Base-by-base conservation (phyloP, 2,888 invertebrate genomes). In the Drosophila paracracens region DNA sequence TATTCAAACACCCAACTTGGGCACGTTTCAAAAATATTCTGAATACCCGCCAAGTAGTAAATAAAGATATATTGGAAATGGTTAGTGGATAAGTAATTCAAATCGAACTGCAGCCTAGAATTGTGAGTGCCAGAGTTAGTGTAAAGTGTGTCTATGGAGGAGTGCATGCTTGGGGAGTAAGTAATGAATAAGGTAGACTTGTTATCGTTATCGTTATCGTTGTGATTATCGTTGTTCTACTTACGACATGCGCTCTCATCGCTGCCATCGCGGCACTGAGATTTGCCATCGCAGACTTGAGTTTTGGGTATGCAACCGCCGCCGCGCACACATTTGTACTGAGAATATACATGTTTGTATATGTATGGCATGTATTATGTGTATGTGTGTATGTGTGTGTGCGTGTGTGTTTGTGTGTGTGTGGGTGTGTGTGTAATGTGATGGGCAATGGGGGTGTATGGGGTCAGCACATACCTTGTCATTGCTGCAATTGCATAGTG, bases 181-280 rank as follows among this genome's bases (percentile, higher is more conserved):
- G 46, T 33, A 18, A 7, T 69, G 69, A 58, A 8, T 57, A 48
- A 63, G 53, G 36, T 43, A 33, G 53, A 54, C 18, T 57, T 21
- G 21, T 46, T 46, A 21, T 36, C 48, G 31, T 31, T 29, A 13
- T 21, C 21, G 13, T 4, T 21, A 29, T 56, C 27, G n/a, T 38
- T 56, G 27, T 38, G 46, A 46, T 25, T 46, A 25, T 36, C 16
- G 36, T 16, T 25, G 25, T 46, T 46, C 46, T 92, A 92, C 93
- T 93, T 93, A 94, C 93, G 88, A 88, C 94, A 94, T 78, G 92
- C 90, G 69, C 92, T 91, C 88, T 94, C 94, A 90, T 94, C 94
- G 87, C 94, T 93, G 92, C 94, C 91, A 93, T 95, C 93, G 83
- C 93, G 91, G 92, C 94, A 93, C 92, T 95, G 93, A 92, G 93